phyloP scores from a whole-genome alignment of 2,797 vertebrate genomes.

The Craterocephalus amniculus region DNA sequence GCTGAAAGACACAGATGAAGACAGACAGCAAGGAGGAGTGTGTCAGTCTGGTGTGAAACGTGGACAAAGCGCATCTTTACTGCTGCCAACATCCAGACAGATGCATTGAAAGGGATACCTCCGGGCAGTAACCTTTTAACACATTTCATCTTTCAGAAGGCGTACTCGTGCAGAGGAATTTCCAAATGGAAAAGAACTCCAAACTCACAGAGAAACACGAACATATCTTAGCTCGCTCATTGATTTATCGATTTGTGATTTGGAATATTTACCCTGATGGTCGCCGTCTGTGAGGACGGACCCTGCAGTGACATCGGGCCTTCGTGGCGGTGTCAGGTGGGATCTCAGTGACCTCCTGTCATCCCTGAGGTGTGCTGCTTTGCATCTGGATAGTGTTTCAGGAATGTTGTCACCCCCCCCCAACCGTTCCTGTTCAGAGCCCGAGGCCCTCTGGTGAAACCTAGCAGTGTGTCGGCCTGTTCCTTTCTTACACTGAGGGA shows the following conservation, averaged over 20 bases:
- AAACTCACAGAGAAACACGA: constrained; percentile 1
- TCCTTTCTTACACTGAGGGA: constrained; percentile 65
- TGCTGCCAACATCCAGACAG: constrained; percentile 62
- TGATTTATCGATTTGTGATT: constrained; percentile 6
- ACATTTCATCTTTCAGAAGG: constrained; percentile 50
- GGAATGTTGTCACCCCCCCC: constrained; percentile 68
- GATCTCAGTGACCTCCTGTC: constrained; percentile 78
- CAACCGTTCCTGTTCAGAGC: constrained; percentile 40
- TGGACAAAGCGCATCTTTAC: constrained; percentile 26
- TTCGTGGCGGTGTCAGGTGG: constrained; percentile 79
- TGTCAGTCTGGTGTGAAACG: constrained; percentile 54
- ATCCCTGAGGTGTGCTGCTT: constrained; percentile 81
- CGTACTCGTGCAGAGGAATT: constrained; percentile 30
- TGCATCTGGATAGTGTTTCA: constrained; percentile 85
- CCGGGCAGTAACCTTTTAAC: constrained; percentile 65
- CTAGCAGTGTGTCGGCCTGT: constrained; percentile 68
- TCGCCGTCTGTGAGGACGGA: constrained; percentile 27
- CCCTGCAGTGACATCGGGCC: constrained; percentile 69
- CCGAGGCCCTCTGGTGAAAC: constrained; percentile 76
- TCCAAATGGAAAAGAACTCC: constrained; percentile 29
- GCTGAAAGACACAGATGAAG: constrained; percentile 78
- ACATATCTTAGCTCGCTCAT: not conserved
- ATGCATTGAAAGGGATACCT: constrained; percentile 53
- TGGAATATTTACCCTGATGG: constrained; percentile 2
- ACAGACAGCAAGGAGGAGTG: constrained; percentile 23